Evolutionary conservation across 2,888 invertebrate genomes (phyloP).

Genomic region (Norana najaformis): DNA sequence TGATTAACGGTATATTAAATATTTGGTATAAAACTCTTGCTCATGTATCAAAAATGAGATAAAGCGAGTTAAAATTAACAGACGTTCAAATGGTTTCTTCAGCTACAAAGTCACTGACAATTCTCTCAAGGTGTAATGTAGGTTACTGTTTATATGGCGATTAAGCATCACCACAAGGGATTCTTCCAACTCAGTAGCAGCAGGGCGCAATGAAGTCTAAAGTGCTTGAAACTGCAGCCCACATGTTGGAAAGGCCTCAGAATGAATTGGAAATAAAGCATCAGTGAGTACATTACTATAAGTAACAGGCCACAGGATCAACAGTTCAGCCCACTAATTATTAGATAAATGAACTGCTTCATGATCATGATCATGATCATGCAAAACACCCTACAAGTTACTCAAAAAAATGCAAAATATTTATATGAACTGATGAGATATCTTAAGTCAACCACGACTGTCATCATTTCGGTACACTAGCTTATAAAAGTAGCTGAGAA

Average conservation of each 20-base stretch:
- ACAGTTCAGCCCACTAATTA: neutral
- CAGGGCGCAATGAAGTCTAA: neutral
- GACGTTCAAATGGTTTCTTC: neutral
- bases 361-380: neutral
- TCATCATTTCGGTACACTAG: no score
- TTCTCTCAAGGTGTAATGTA: neutral
- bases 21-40: neutral
- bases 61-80: neutral
- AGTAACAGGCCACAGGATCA: no score
- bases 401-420: neutral
- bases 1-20: no score
- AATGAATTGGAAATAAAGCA: neutral
- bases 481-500: neutral
- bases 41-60: neutral
- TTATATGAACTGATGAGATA: slow-evolving; percentile 8
- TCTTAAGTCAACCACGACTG: no score
- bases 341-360: neutral
- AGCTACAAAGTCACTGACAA: neutral
- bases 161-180: no score
- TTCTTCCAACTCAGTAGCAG: neutral
- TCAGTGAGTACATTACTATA: neutral
- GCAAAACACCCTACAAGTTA: neutral
- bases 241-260: neutral
- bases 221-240: neutral
- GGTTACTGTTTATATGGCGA: neutral